These are phyloP conservation scores for Hesperia comma DNA, from an alignment of 2,888 invertebrate genomes.

Conservation along the genomic window DNA sequence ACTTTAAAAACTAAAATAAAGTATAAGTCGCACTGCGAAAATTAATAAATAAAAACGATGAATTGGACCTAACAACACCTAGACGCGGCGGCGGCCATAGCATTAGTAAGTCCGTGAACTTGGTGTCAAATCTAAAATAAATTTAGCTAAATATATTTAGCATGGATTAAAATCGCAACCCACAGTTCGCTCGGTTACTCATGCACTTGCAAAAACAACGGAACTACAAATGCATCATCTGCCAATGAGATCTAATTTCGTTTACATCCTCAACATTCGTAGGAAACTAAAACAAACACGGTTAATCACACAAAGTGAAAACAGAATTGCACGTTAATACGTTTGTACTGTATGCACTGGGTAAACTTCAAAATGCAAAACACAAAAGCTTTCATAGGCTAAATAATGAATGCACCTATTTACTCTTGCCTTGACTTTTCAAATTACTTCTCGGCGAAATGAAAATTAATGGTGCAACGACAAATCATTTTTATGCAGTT, in stretches of 20 bases:
- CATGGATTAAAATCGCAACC: slow-evolving; percentile 42
- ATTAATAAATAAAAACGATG: too few species aligned
- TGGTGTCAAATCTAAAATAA: slow-evolving; percentile 58
- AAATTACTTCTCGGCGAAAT: not conserved
- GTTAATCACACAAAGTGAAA: not conserved
- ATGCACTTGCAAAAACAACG: slow-evolving; percentile 40
- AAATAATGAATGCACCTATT: not conserved
- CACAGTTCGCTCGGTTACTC: slow-evolving; percentile 41
- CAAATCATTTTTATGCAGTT: not conserved
- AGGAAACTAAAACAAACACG: not conserved
- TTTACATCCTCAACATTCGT: slow-evolving; percentile 11
- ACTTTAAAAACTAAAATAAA: too few species aligned
- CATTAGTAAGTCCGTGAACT: slow-evolving; percentile 72
- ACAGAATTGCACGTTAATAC: not conserved
- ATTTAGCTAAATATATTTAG: slow-evolving; percentile 52
- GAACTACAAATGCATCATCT: slow-evolving; percentile 38
- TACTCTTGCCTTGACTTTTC: not conserved
- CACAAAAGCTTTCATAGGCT: not conserved
- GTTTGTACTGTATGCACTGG: not conserved
- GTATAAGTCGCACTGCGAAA: too few species aligned
- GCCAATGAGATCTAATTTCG: slow-evolving; percentile 14
- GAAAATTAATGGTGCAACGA: not conserved
- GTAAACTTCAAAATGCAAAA: not conserved
- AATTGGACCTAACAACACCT: slow-evolving; percentile 45
- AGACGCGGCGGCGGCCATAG: slow-evolving; percentile 58